Evolutionary conservation across 2,113 vertebrate species (phyloP), one percentile per base, ranked within the genome.

Genomic region (Calyptomena viridis): DNA sequence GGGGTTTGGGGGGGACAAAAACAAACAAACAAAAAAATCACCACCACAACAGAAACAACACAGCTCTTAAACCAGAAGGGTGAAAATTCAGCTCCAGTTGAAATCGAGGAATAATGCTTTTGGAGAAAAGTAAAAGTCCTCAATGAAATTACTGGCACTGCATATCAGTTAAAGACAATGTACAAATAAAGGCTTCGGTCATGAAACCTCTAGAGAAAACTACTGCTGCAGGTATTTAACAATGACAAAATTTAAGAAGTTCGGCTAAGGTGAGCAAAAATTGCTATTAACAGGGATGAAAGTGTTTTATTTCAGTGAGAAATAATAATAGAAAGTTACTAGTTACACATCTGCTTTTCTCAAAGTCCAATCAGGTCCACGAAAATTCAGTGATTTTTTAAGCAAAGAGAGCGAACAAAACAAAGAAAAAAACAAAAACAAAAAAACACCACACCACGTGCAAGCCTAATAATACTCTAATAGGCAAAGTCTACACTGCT

Each of bases 301-400:
- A 72, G 22, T 8, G 15, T 15, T 84, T 67, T 55, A 74, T 62
- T 81, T 78, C 50, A 78, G 52, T 50, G 16, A 87, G 49, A 68
- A 82, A 64, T 25, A 49, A 23, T 13, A 74, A 74, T 5, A 55
- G 4, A 39, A 68, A 59, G 14, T 52, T 75, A 42, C 22, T 63
- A 55, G 24, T 37, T 46, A 47, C 66, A 39, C 23, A 67, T 35
- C 83, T 75, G 47, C 53, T 76, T 71, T 83, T 66, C 72, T 55
- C 1, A 8, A 58, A 67, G 46, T 39, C 50, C 11, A 67, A n/a
- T 5, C 12, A n/a, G 21, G 18, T 39, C 0, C 0, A 87, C 22
- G 30, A 71, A 90, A 86, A 5, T 71, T 44, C 50, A 75, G 7
- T 31, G 33, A 13, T 44, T 88, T 77, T 84, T 75, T 21, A 80